Base-by-base conservation (phyloP, 2,888 invertebrate genomes). In the Eupsilia transversa region DNA sequence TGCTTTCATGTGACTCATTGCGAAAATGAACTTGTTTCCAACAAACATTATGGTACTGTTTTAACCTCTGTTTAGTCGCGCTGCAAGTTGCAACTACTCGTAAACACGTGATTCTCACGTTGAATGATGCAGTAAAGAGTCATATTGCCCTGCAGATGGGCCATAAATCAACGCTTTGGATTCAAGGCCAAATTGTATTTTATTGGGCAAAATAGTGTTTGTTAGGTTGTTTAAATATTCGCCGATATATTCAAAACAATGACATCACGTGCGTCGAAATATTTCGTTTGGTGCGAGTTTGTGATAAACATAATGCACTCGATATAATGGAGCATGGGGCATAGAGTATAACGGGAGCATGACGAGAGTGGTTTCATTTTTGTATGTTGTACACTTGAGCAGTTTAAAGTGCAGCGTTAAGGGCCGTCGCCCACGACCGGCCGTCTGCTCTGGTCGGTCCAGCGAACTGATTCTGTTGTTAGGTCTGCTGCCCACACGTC, bases 181-280 rank as follows among this genome's bases (percentile, higher is more conserved):
- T 74, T 77, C 86, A 86, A 84, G 81, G 85, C 60, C 68, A 63
- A 46, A 38, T 56, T 41, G 41, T 74, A 72, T 77, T 82, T 80
- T 80, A 82, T 77, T 82, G 70, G 77, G 56, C 69, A 76, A 80
- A 70, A 64, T 66, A 41, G 63, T 72, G 70, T 83, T 79, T 68
- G 63, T 78, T 72, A 77, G 80, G 66, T 80, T 85, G 84, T 77
- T 70, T 76, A 83, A 86, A 86, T 83, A 78, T 77, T 79, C 65
- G 30, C 23, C 63, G 72, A 79, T 81, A 74, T 72, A 75, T 83
- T 79, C 79, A 80, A 82, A 83, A 83, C 84, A 86, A 85, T 88
- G 83, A 86, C 84, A 84, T 86, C 85, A 88, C 66, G 59, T 49
- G 61, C 43, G n/a, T 67, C 57, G 54, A 70, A 72, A 75, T 72